Conservation (phyloP, 2,797 vertebrate species). For the Chaunax sp. region DNA sequence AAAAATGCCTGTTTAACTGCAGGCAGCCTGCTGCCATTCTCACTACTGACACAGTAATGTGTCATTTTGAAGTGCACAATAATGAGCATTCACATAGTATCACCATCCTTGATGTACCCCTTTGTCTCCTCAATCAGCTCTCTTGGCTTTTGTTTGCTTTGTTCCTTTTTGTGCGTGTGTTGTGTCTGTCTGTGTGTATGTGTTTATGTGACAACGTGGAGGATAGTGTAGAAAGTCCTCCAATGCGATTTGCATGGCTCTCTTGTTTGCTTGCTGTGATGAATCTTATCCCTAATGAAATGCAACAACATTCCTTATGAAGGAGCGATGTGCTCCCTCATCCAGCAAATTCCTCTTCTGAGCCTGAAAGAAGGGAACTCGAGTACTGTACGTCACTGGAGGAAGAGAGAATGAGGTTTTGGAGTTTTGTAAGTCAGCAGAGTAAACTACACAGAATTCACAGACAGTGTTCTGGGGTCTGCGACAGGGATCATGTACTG, state of each 20-base stretch:
- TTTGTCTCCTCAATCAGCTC: slow-evolving; percentile 71
- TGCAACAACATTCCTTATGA: slow-evolving; percentile 78
- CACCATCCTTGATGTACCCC: slow-evolving; percentile 62
- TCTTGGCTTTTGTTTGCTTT: slow-evolving; percentile 70
- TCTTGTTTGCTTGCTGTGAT: slow-evolving; percentile 78
- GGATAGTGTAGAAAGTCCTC: slow-evolving; percentile 59
- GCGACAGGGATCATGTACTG: too few species aligned
- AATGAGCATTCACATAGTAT: slow-evolving; percentile 71
- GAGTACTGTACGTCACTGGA: slow-evolving; percentile 48
- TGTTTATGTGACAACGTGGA: slow-evolving; percentile 32
- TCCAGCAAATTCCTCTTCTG: slow-evolving; percentile 75
- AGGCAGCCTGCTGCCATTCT: slow-evolving; percentile 46
- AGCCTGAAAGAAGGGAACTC: slow-evolving; percentile 53
- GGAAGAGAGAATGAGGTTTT: slow-evolving; percentile 18
- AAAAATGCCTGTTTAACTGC: slow-evolving; percentile 51
- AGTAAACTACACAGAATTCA: slow-evolving; percentile 1
- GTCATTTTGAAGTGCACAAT: slow-evolving; percentile 67
- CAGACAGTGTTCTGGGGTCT: background rate
- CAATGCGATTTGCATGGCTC: slow-evolving; percentile 77
- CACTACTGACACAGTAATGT: slow-evolving; percentile 52
- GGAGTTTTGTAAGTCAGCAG: slow-evolving; percentile 5
- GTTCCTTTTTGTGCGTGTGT: slow-evolving; percentile 53
- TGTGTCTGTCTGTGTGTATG: slow-evolving; percentile 26
- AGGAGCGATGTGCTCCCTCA: slow-evolving; percentile 78
- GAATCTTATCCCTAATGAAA: slow-evolving; percentile 84